Conservation (phyloP, 2,113 vertebrate species). For the Echinops telfairi region DNA sequence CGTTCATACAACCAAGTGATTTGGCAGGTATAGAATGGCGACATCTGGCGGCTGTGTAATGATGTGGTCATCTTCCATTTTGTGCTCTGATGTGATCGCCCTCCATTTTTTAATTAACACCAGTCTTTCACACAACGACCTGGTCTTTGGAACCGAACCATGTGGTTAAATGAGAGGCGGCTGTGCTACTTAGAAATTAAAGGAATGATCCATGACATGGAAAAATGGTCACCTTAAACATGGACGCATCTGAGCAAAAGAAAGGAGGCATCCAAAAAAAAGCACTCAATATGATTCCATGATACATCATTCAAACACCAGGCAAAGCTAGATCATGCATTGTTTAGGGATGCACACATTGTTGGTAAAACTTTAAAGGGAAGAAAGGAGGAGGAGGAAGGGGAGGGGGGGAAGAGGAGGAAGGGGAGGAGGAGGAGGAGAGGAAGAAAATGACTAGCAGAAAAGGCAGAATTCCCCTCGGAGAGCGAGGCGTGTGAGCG, state of each 20-base stretch:
- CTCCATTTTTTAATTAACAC: too few relatives aligned
- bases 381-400: too few relatives aligned
- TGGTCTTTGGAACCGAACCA: too few relatives aligned
- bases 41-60: too few relatives aligned
- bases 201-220: background rate
- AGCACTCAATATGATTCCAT: background rate
- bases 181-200: conserved; percentile 25
- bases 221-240: conserved; percentile 44
- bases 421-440: too few relatives aligned
- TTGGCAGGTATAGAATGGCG: too few relatives aligned
- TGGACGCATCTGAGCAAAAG: conserved; percentile 25
- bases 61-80: too few relatives aligned
- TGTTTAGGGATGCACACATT: background rate
- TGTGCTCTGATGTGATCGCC: too few relatives aligned
- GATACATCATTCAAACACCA: conserved; percentile 33
- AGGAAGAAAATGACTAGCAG: background rate
- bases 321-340: conserved; percentile 21
- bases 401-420: too few relatives aligned
- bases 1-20: too few relatives aligned
- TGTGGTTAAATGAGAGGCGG: background rate
- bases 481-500: fast-evolving
- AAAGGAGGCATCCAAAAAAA: background rate
- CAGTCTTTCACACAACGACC: too few relatives aligned
- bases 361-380: conserved; percentile 9
- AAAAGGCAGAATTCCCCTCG: too few relatives aligned